Evolutionary conservation across 2,797 vertebrate species (phyloP).

Genomic region (Thamnophis elegans): DNA sequence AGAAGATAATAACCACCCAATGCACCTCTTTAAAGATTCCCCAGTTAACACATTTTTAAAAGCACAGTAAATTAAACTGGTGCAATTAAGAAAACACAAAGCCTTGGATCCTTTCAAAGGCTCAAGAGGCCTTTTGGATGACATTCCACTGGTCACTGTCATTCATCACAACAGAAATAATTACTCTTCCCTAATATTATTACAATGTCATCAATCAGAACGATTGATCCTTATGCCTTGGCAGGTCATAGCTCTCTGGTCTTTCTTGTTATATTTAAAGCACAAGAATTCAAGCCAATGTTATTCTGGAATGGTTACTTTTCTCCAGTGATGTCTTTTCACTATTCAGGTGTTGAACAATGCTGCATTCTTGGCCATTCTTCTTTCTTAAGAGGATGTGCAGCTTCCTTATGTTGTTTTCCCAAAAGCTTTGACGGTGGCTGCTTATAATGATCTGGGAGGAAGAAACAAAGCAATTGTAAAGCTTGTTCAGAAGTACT

Average conservation of each 20-base stretch:
- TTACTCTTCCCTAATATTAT: not conserved
- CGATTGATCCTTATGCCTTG: not conserved
- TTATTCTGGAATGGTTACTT: slow-evolving; percentile 33
- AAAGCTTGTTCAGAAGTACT: slow-evolving; percentile 68
- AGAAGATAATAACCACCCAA: not conserved
- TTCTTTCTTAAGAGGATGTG: slow-evolving; percentile 83
- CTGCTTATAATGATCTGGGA: slow-evolving; percentile 78
- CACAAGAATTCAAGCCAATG: slow-evolving; percentile 66
- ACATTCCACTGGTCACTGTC: not conserved
- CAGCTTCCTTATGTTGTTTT: slow-evolving; percentile 86
- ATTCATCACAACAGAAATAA: not conserved
- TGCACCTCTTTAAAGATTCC: not conserved
- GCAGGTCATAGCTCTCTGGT: slow-evolving; percentile 34
- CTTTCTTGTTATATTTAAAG: slow-evolving; percentile 56
- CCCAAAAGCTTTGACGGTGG: slow-evolving; percentile 73
- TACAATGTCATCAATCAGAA: not conserved
- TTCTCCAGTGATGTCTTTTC: slow-evolving; percentile 42
- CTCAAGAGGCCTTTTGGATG: not conserved
- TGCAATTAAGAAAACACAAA: not conserved
- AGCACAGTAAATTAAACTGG: not conserved
- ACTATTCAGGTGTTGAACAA: slow-evolving; percentile 48
- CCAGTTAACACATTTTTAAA: slow-evolving; percentile 2
- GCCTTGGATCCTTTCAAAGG: not conserved
- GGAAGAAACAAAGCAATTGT: slow-evolving; percentile 75
- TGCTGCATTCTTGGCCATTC: slow-evolving; percentile 67